A percentile compares a stretch with the other conserved stretches of the same genome.
Evolutionary conservation across 1,140 invertebrate genomes (phyloP).

Genomic region (Neodiprion lecontei): DNA sequence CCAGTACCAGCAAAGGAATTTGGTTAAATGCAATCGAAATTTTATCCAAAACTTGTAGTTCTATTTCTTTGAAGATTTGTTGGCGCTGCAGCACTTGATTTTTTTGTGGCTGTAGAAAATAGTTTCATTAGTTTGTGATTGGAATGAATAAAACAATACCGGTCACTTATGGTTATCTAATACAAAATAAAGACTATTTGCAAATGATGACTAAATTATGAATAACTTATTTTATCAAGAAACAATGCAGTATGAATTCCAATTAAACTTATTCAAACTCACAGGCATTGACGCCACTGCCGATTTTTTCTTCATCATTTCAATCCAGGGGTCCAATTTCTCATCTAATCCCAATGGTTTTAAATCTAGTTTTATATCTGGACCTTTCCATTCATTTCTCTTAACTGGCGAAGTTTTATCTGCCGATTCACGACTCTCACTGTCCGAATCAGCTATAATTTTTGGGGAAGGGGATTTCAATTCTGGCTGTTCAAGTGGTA

Average conservation of each 20-base stretch:
- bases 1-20: not conserved
- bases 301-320: conserved; percentile 22
- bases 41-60: not conserved
- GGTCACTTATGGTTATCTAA: not conserved
- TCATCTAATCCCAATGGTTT: conserved; percentile 32
- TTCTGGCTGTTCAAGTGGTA: not conserved
- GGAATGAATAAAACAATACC: not conserved
- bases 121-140: not conserved
- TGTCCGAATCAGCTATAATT: not conserved
- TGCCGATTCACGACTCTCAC: not conserved
- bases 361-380: conserved; percentile 30
- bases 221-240: not conserved
- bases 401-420: not conserved
- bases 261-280: conserved; percentile 7
- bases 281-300: conserved; percentile 22
- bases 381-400: conserved; percentile 24
- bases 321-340: conserved; percentile 28
- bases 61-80: not conserved
- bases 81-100: conserved; percentile 1
- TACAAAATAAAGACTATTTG: no score
- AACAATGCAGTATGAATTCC: not conserved
- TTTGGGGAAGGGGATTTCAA: not conserved
- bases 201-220: no score
- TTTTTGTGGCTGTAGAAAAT: conserved; percentile 1
- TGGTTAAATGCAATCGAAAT: not conserved